Evolutionary conservation across 1,140 invertebrate genomes (phyloP), one percentile per base, ranked within the genome.

Genomic region (Neodiprion fabricii): DNA sequence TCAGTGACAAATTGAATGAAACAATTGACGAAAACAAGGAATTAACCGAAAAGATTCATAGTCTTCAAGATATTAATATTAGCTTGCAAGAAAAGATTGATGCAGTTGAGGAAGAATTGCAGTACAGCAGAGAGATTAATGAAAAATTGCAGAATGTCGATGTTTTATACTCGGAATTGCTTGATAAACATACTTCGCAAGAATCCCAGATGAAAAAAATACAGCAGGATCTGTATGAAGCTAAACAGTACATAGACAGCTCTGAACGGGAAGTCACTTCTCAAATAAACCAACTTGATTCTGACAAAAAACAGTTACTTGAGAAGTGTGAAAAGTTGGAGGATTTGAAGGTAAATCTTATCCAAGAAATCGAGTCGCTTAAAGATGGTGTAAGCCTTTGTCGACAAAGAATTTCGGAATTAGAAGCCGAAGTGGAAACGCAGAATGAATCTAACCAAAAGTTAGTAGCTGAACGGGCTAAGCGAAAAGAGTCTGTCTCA

Each of bases 21-120:
- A 85, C 88, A 50, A 80, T 89, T 73, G 80, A 81, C 67, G 92
- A 93, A 79, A 92, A 92, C 77, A 86, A 91, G 75, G 89, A 91
- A 65, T 76, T 92, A 17, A 85, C 86, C 14, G 84, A 88, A 4
- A 91, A 90, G 76, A 80, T 91, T 47, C 80, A 85, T 50, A 79
- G 80, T 75, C 79, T 89, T 12, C 85, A 85, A 69, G 86, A 89
- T 68, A 84, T 89, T 10, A 89, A 88, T 49, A 77, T 75, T 71
- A 84, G 84, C 48, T 47, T 85, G 73, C 82, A 79, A 21, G 89
- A 83, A 74, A 86, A 80, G 82, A 82, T 83, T 70, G 78, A 70
- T 67, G 85, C 73, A 76, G 77, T 77, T 77, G 89, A 85, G 79
- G 84, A 78, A 81, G 85, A 81, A 75, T 83, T 81, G 47, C 40